Evolutionary conservation across 2,888 invertebrate species (phyloP).

Genomic region (Hirtodrosophila alboralis): DNA sequence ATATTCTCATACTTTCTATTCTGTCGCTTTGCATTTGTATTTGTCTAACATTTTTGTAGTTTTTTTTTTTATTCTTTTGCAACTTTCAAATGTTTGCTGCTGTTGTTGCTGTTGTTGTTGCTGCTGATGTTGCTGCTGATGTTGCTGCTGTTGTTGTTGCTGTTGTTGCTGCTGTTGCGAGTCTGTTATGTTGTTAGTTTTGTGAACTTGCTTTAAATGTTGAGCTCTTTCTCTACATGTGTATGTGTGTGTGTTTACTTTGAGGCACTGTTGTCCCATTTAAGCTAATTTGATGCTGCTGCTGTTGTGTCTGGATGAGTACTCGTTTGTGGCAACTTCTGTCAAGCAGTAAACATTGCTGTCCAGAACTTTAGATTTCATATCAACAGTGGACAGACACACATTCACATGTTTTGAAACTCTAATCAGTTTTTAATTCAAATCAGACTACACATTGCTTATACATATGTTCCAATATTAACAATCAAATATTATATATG

Average conservation of each 20-base stretch:
- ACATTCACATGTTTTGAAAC: too few relatives aligned
- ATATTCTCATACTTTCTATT: too few relatives aligned
- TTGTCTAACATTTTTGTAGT: too few relatives aligned
- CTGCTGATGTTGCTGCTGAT: too few relatives aligned
- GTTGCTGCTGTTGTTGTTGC: constrained; percentile 6
- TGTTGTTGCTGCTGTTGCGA: constrained; percentile 4
- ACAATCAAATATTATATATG: too few relatives aligned
- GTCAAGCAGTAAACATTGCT: not conserved
- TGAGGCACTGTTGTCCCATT: constrained; percentile 26
- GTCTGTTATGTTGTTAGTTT: constrained; percentile 20
- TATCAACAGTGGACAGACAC: not conserved
- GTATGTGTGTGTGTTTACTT: constrained; percentile 20
- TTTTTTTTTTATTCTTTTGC: not conserved
- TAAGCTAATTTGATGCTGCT: constrained; percentile 31
- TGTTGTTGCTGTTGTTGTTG: too few relatives aligned
- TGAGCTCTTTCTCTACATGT: constrained; percentile 1
- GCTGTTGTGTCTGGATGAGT: not conserved
- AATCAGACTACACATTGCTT: too few relatives aligned
- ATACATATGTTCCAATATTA: too few relatives aligned
- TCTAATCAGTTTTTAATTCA: too few relatives aligned
- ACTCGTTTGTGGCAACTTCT: constrained; percentile 22
- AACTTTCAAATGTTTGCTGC: constrained; percentile 16
- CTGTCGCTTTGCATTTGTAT: too few relatives aligned
- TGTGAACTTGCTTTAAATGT: constrained; percentile 19
- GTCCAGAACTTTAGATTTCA: not conserved